Evolutionary conservation across 2,888 invertebrate genomes (phyloP).

Genomic region (Unio delphinus): DNA sequence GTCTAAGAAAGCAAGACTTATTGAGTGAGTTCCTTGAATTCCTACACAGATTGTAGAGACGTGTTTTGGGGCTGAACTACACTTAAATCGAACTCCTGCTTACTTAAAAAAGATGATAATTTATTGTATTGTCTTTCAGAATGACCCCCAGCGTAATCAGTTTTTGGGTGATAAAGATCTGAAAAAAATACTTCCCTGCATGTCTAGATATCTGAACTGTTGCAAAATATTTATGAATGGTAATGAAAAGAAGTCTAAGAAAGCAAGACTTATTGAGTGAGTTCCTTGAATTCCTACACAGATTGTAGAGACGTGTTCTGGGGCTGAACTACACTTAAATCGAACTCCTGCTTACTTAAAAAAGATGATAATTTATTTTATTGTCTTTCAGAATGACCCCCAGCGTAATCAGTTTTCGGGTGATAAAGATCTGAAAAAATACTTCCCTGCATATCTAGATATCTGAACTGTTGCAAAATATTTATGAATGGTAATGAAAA

Average conservation of each 20-base stretch:
- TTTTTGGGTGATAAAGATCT: not conserved
- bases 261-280: not conserved
- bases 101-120: no score
- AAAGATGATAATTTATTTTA: no score
- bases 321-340: no score
- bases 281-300: no score
- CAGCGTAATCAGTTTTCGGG: not conserved
- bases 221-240: not conserved
- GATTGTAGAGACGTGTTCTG: no score
- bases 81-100: no score
- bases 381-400: not conserved
- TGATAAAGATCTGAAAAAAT: not conserved
- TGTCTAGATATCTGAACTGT: not conserved
- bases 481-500: not conserved
- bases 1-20: not conserved
- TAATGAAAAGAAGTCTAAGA: not conserved
- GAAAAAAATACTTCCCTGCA: slow-evolving; percentile 1
- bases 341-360: no score
- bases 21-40: not conserved
- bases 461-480: not conserved
- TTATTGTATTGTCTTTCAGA: not conserved
- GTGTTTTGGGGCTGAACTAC: no score
- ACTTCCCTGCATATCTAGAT: not conserved
- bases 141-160: not conserved
- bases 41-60: no score